Conservation (phyloP, 2,113 vertebrate genomes). For the Hepsetus odoe region DNA sequence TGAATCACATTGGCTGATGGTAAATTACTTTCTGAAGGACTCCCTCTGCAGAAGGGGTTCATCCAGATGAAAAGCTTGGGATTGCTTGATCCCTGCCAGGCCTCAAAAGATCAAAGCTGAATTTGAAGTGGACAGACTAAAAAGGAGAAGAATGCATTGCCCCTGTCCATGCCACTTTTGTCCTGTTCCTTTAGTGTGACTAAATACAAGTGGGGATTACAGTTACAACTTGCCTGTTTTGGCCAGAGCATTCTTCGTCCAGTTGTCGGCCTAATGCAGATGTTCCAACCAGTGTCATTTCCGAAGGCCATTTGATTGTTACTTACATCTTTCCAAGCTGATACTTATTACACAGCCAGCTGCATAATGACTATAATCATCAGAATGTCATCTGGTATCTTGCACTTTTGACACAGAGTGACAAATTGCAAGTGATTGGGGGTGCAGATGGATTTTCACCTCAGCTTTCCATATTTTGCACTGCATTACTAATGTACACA, state of each 20-base stretch:
- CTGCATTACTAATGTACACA: neutral
- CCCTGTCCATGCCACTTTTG: slow-evolving; percentile 3
- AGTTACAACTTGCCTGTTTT: neutral
- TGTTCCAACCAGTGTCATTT: neutral
- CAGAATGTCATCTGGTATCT: neutral
- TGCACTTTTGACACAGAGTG: slow-evolving; percentile 21
- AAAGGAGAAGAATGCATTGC: neutral
- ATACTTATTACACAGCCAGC: neutral
- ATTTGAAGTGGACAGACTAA: slow-evolving; percentile 40
- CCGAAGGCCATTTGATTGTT: neutral
- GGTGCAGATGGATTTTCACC: neutral
- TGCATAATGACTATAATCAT: slow-evolving; percentile 10
- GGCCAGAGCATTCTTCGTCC: neutral
- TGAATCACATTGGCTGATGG: slow-evolving; percentile 6
- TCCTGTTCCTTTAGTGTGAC: neutral
- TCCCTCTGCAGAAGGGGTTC: slow-evolving; percentile 11
- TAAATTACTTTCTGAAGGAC: slow-evolving; percentile 26
- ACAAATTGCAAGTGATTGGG: slow-evolving; percentile 21
- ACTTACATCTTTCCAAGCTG: neutral
- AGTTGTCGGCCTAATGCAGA: neutral
- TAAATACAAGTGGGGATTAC: slow-evolving; percentile 5
- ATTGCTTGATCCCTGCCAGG: slow-evolving; percentile 19
- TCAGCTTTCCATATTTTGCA: slow-evolving; percentile 8
- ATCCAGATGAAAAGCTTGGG: slow-evolving; percentile 26
- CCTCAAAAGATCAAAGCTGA: slow-evolving; percentile 32